These are phyloP conservation scores for Paramormyrops kingsleyae DNA, from an alignment of 2,113 vertebrate genomes.

Conservation along the genomic window DNA sequence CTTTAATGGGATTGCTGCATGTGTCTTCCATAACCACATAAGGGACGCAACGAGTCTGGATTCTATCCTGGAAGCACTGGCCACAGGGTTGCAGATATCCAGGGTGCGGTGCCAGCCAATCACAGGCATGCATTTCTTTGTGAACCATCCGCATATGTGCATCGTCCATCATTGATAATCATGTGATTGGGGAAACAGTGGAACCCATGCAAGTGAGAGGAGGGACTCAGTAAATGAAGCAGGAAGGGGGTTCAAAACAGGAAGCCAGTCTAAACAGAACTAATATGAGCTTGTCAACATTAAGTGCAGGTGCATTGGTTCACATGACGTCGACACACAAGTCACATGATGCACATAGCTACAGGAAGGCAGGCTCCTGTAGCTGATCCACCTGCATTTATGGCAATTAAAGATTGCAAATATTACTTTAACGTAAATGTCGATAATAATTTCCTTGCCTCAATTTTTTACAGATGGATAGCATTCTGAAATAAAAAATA, in stretches of 20 bases:
- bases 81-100: neutral
- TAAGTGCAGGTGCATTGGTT: neutral
- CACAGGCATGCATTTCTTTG: neutral
- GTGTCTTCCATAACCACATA: neutral
- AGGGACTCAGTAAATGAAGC: slow-evolving; percentile 35
- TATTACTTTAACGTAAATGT: neutral
- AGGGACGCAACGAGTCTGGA: neutral
- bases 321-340: neutral
- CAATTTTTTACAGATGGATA: neutral
- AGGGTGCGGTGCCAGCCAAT: neutral
- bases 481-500: neutral
- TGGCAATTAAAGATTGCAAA: neutral
- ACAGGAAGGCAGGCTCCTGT: neutral
- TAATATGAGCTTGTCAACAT: slow-evolving; percentile 54
- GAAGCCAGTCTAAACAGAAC: slow-evolving; percentile 59
- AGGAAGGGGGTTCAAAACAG: slow-evolving; percentile 54
- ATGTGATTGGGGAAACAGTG: neutral
- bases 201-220: neutral
- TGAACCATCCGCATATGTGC: neutral
- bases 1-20: neutral
- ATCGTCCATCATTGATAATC: neutral
- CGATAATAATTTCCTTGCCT: neutral
- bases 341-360: neutral
- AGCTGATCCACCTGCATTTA: neutral
- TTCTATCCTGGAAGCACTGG: neutral